Percentiles rank a stretch among this genome's conserved stretches.
These are phyloP conservation scores for Potamarius usumacintae DNA, from an alignment of 2,113 vertebrate genomes.

Conservation along the genomic window DNA sequence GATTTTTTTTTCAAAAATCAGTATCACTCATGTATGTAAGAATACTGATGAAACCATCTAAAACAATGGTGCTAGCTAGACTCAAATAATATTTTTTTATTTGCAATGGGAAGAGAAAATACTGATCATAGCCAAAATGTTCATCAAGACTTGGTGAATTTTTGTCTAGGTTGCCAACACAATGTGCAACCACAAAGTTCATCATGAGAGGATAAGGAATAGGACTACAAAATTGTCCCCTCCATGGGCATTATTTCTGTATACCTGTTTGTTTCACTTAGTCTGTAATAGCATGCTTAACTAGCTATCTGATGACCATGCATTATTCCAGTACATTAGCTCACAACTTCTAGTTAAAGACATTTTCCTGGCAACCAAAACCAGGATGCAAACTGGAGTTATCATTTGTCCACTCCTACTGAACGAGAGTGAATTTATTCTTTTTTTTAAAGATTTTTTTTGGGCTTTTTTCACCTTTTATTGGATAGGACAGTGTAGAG, in stretches of 20 bases:
- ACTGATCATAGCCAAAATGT: background rate
- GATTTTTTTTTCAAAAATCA: background rate
- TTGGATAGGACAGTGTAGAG: too few species aligned
- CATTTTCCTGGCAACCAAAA: background rate
- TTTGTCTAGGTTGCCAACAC: background rate
- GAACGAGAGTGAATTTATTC: background rate
- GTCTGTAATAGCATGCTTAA: background rate
- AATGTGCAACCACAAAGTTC: background rate
- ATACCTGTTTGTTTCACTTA: background rate
- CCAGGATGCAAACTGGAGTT: background rate
- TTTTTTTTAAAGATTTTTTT: background rate
- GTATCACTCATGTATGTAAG: background rate
- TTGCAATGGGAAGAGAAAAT: background rate
- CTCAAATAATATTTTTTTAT: background rate
- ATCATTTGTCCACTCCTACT: background rate
- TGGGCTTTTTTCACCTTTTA: too few species aligned
- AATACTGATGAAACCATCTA: background rate
- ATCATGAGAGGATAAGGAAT: background rate
- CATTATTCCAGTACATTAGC: background rate
- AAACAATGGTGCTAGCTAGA: background rate
- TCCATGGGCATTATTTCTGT: background rate
- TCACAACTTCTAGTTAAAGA: background rate
- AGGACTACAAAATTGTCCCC: background rate
- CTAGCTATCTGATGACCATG: background rate
- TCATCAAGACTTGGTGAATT: background rate